Base-by-base conservation (phyloP, 1,140 invertebrate genomes). In the Bombus ignitus region DNA sequence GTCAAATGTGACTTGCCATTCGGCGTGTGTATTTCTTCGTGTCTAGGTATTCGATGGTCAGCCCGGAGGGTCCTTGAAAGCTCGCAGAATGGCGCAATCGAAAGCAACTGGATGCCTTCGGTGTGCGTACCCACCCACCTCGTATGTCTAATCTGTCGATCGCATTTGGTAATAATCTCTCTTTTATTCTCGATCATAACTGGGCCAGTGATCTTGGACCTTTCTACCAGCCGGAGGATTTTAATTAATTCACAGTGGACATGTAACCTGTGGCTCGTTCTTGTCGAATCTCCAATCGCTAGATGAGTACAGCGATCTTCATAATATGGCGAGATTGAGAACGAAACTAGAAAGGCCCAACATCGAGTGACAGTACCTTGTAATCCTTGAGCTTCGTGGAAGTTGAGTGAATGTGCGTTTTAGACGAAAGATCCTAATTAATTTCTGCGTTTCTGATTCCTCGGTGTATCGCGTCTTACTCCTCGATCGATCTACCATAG, bases 81-180 rank as follows among this genome's bases (percentile, higher is more conserved):
- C 39, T 65, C 53, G 39, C 18, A 47, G 59, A 37, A 86, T 88
- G 86, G 57, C 59, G 82, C 59, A 87, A 90, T 39, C 59, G 81
- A 57, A 81, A 32, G 65, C 39, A 78, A 47, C 39, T 80, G 66
- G 65, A 83, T 86, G 62, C 37, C 57, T 79, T n/a, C n/a, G 42
- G 35, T 75, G 42, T 79, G 57, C 12, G 75, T 42, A 83, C 39
- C 77, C 81, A 87, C 53, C 70, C 78, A 84, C 42, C 75, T 83
- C 81, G 73, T 70, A 81, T 65, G 65, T 37, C 85, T 87, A 85
- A 90, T 89, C 81, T 53, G 32, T 37, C 78, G 57, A 87, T 90
- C 86, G 78, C 39, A 37, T 86, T 86, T 39, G 39, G 86, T 73
- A 90, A 90, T 88, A 83, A 89, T 85, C 74, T 85, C 78, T 87